Evolutionary conservation across 2,888 invertebrate species (phyloP), one percentile per base, ranked within the genome.

Genomic region (Sturmia bella): DNA sequence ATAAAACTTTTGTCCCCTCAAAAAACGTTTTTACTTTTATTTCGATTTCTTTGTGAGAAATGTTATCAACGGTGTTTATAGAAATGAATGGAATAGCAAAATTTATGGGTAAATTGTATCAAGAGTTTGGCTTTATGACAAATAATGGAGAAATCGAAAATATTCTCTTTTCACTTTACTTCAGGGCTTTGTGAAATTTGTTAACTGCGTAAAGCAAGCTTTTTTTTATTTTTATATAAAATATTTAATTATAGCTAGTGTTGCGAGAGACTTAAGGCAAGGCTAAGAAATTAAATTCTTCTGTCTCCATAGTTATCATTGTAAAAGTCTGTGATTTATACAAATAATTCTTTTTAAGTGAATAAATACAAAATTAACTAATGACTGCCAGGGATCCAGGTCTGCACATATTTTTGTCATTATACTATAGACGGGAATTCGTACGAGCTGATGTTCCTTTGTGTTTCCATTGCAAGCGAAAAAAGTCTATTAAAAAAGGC

Each of bases 1-100:
- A n/a, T 48, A 41, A 37, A 69, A 24, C 19, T 45, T 68, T 48
- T 48, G 48, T 11, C 17, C 9, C 39, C 27, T 48, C 39, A 48
- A 43, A 52, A 54, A 63, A 63, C 24, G 63, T 70, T 77, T 77
- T 77, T 77, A 77, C 70, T 77, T 77, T 75, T 57, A 50, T 68
- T 52, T 56, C 6, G 17, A 21, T 50, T 48, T 64, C 41, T 39
- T n/a, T 41, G 19, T 41, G 48, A 57, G 32, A 41, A 72, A 63
- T 39, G 54, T 69, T 56, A 63, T 54, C 43, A 63, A 39, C 17
- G 32, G 13, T 63, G 54, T 69, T 63, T n/a, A 45, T 56, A 45
- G 43, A 12, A 43, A n/a, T 56, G 69, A 70, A 57, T 70, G 21
- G 50, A 64, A 64, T 64, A 64, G 57, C 50, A 56, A 63, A 50